Base-by-base conservation (phyloP, 1,140 invertebrate genomes). In the Drosophila auraria region DNA sequence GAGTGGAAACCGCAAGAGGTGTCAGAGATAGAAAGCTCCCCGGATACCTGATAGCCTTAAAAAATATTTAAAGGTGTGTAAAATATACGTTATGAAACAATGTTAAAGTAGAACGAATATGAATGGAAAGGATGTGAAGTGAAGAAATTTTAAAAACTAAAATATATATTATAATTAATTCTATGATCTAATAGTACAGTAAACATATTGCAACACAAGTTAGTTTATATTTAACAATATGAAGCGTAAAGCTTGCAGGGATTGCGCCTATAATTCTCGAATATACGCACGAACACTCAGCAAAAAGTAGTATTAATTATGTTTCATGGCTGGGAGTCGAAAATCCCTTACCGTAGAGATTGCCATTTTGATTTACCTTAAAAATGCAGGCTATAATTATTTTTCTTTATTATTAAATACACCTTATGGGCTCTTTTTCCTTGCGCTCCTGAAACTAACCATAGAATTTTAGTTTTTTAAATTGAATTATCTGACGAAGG, bases 1-100 rank as follows among this genome's bases (percentile, higher is more conserved):
- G 45, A 69, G 33, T 69, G 66, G 63, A 69, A 69, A n/a, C 33
- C 23, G 20, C 47, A 51, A 27, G 15, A 62, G 44, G 63, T 54
- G 56, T 66, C 30, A 60, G 45, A 45, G 40, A 45, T 45, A 25
- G 6, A 9, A 5, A 62, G 9, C 15, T 27, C 12, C 30, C 25
- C 33, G n/a, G 20, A 66, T 38, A 47, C 30, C 40, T 33, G 54
- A 60, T 42, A 20, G 8, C n/a, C 50, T 54, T 40, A 30, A 45
- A n/a, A 9, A n/a, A n/a, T 9, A 14, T 40, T 30, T 30, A 36
- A 42, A n/a, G 1, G 5, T 40, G 5, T 33, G 3, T 5, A 8
- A 15, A 15, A 12, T 23, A 20, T 5, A 47, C 5, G 6, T 20
- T 12, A 47, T 47, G 12, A 47, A 20, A 47, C 20, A 47, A 20